Conservation (phyloP, 2,888 invertebrate species). For the Drosophila lacicola region DNA sequence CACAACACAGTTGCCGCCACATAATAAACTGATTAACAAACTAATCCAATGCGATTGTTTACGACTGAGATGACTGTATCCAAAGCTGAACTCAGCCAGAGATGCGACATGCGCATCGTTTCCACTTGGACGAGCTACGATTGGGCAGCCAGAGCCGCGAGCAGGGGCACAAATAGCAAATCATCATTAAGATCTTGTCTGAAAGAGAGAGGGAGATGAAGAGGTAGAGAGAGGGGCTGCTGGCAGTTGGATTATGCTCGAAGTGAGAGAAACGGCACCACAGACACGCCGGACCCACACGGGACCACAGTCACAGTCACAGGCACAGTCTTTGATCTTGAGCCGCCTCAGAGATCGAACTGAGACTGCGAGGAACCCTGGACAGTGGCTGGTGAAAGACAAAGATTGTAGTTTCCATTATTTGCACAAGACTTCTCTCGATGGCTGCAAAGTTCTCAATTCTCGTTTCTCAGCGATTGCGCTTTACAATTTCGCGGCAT, state of each 20-base stretch:
- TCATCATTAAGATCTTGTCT: slow-evolving; percentile 69
- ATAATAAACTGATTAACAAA: slow-evolving; percentile 75
- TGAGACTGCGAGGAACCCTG: background rate
- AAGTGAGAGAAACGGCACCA: slow-evolving; percentile 65
- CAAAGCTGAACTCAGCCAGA: slow-evolving; percentile 9
- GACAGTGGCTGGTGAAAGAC: slow-evolving; percentile 55
- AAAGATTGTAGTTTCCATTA: slow-evolving; percentile 47
- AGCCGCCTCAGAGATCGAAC: slow-evolving; percentile 28
- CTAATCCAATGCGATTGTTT: slow-evolving; percentile 77
- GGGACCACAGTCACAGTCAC: slow-evolving; percentile 16
- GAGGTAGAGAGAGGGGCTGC: background rate
- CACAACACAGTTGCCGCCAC: slow-evolving; percentile 52
- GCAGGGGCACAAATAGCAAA: slow-evolving; percentile 65
- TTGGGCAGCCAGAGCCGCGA: slow-evolving; percentile 22
- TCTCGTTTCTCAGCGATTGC: slow-evolving; percentile 16
- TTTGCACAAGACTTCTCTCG: slow-evolving; percentile 45
- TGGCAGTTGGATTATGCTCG: slow-evolving; percentile 11
- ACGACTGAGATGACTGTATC: slow-evolving; percentile 52
- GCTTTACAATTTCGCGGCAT: slow-evolving; percentile 32
- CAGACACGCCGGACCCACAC: slow-evolving; percentile 30
- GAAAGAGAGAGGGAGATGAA: slow-evolving; percentile 7
- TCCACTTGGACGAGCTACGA: slow-evolving; percentile 37
- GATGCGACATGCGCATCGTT: slow-evolving; percentile 48
- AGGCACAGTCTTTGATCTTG: slow-evolving; percentile 45
- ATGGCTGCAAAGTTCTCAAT: background rate